Evolutionary conservation across 1,140 invertebrate species (phyloP), one percentile per base, ranked within the genome.

Genomic region (Pseudomyrmex cubaensis): DNA sequence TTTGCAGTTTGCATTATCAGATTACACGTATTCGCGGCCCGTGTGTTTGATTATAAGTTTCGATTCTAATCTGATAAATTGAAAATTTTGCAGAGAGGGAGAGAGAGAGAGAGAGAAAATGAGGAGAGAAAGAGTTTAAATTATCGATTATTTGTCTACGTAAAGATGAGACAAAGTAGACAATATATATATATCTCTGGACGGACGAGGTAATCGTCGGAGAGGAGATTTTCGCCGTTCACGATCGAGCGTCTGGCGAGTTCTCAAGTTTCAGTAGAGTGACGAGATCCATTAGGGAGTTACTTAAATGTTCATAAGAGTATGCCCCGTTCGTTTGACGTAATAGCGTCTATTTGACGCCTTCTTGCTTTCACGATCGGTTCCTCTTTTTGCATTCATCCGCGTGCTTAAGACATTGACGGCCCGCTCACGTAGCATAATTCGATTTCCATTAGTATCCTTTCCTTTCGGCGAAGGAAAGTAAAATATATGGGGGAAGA

Each of bases 251-350:
- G 83, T 85, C 83, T 86, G 85, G 74, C 83, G 64, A 90, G 83
- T 85, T 84, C 69, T 91, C 85, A 87, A 91, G 85, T 91, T 89
- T 86, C 80, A 48, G 35, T 72, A 63, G 15, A 76, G 82, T 80
- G 80, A 82, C 77, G 66, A 69, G 78, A 83, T 67, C 85, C 90
- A 92, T 91, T 90, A 91, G 85, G 62, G 80, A 90, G 87, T 91
- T 88, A 88, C 88, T 91, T 87, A 91, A 91, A 90, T 85, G 85
- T 90, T 91, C 86, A 84, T 91, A 75, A 89, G 83, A 84, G 83
- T 73, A 85, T 59, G 62, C 84, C 63, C 80, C 35, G 35, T 87
- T 89, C 67, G 59, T 82, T 88, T 74, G 67, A 85, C 67, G 75
- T 66, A 88, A 70, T 62, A 63, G 82, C 62, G 57, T 56, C 83